A percentile compares a stretch with the other conserved stretches of the same genome.
phyloP scores from a whole-genome alignment of 2,113 vertebrate species.

The Boleophthalmus pectinirostris region DNA sequence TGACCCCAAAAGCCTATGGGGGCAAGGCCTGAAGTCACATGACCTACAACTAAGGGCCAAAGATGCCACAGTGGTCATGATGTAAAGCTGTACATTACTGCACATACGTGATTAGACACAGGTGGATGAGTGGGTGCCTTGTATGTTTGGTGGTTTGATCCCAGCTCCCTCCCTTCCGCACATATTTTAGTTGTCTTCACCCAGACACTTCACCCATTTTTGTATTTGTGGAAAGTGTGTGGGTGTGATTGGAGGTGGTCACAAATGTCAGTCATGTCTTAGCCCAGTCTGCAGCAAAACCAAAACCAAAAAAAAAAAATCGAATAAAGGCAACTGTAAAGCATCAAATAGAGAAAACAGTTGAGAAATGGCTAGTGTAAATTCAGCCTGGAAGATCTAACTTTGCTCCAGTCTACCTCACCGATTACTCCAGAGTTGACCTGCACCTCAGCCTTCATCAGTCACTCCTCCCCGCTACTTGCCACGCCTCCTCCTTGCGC shows the following conservation, averaged over 20 bases:
- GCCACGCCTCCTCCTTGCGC: too few relatives aligned
- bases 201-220: neutral
- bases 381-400: too few relatives aligned
- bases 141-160: neutral
- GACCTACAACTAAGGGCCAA: neutral
- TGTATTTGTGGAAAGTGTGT: neutral
- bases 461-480: too few relatives aligned
- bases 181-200: neutral
- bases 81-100: neutral
- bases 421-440: too few relatives aligned
- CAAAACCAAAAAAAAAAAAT: neutral
- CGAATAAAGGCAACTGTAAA: neutral
- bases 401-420: too few relatives aligned
- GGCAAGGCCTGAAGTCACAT: constrained; percentile 6
- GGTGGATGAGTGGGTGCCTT: neutral
- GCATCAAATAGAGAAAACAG: neutral
- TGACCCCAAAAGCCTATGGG: constrained; percentile 11
- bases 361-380: neutral
- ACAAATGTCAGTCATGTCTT: neutral
- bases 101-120: neutral
- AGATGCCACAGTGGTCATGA: neutral
- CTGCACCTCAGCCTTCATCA: too few relatives aligned
- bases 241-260: neutral
- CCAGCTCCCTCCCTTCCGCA: neutral
- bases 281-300: too few relatives aligned